These are phyloP conservation scores for Prionace glauca DNA, from an alignment of 2,797 vertebrate genomes.

Conservation along the genomic window DNA sequence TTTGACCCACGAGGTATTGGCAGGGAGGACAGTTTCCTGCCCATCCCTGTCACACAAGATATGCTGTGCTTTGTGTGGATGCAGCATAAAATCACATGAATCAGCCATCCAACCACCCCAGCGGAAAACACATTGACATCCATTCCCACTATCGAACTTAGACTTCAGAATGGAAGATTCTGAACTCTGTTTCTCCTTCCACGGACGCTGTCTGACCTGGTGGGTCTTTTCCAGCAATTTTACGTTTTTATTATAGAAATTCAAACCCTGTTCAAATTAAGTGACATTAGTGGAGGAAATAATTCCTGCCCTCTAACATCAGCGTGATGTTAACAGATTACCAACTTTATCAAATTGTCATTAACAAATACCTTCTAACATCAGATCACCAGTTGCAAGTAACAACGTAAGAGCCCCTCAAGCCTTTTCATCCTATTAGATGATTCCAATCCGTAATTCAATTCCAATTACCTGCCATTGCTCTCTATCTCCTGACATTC, in stretches of 20 bases:
- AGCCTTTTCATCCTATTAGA: not conserved
- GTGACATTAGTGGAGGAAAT: not conserved
- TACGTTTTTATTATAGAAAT: not conserved
- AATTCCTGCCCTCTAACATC: not conserved
- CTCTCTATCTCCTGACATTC: not conserved
- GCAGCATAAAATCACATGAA: no score
- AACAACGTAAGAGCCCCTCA: not conserved
- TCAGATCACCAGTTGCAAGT: not conserved
- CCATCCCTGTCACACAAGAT: no score
- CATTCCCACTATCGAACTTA: no score
- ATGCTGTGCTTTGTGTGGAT: no score
- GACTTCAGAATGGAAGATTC: no score
- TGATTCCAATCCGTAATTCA: not conserved
- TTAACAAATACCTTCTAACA: not conserved
- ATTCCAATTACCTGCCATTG: not conserved
- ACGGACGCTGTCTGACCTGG: no score
- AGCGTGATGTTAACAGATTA: not conserved
- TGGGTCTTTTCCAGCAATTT: not conserved
- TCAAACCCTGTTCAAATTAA: not conserved
- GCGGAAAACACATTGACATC: no score
- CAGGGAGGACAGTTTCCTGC: no score
- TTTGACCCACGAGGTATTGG: no score
- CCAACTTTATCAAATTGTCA: not conserved
- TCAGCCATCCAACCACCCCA: no score
- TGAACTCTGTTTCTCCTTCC: not conserved